Percentiles rank a stretch among this genome's conserved stretches.
phyloP scores from a whole-genome alignment of 2,888 invertebrate species.

The Teleogryllus oceanicus region DNA sequence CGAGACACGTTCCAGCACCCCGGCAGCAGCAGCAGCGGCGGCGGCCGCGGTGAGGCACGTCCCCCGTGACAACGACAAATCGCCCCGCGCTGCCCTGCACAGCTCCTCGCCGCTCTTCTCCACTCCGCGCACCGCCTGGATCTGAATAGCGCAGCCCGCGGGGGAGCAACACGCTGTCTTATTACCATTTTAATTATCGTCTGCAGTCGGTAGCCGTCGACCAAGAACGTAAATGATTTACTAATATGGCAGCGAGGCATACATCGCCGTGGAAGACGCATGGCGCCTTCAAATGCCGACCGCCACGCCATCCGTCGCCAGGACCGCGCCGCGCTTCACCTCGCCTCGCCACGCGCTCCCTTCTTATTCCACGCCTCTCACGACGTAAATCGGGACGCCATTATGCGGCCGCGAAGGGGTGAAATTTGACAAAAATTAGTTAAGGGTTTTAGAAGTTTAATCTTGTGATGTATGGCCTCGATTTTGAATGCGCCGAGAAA shows the following conservation, averaged over 20 bases:
- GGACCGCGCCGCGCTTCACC: background rate
- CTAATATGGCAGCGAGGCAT: background rate
- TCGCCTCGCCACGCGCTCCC: background rate
- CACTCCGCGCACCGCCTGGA: background rate
- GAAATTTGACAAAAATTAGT: conserved; percentile 8
- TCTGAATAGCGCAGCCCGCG: background rate
- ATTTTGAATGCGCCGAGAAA: conserved; percentile 18
- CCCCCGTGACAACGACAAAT: background rate
- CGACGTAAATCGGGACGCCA: background rate
- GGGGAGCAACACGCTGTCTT: background rate
- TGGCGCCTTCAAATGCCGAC: background rate
- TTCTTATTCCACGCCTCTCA: conserved; percentile 7
- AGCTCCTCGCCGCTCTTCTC: background rate
- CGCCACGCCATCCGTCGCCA: background rate
- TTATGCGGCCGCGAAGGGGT: background rate
- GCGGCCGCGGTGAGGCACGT: too few species aligned
- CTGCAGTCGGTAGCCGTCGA: conserved; percentile 10
- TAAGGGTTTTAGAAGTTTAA: conserved; percentile 18
- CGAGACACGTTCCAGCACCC: too few species aligned
- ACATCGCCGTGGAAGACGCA: background rate
- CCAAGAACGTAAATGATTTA: background rate
- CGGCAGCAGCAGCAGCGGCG: too few species aligned
- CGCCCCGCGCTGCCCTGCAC: background rate
- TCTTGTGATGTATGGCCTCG: background rate
- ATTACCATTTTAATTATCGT: conserved; percentile 18